Evolutionary conservation across 2,113 vertebrate species (phyloP).

Genomic region (Prunella fulvescens): DNA sequence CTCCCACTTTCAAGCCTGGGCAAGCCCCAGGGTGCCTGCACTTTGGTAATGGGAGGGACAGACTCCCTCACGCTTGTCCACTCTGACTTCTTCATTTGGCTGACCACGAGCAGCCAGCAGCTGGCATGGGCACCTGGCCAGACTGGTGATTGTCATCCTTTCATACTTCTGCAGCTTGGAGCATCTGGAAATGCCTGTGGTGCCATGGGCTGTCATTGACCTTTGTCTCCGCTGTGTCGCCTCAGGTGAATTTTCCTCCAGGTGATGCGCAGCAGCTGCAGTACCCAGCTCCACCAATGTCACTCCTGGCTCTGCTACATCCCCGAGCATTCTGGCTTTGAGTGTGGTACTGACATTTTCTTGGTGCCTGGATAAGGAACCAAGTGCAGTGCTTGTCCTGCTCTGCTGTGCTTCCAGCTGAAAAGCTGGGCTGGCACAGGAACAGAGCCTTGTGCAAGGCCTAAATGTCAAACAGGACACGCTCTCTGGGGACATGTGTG

Average conservation of each 20-base stretch:
- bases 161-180: not conserved
- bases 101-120: not conserved
- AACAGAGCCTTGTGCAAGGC: not conserved
- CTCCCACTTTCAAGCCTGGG: not conserved
- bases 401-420: not conserved
- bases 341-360: not conserved
- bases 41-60: not conserved
- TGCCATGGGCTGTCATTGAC: not conserved
- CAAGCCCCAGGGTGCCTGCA: not conserved
- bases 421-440: not conserved
- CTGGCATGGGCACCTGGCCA: not conserved
- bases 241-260: not conserved
- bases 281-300: not conserved
- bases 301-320: not conserved
- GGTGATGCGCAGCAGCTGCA: not conserved
- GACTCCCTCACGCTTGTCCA: not conserved
- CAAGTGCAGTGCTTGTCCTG: not conserved
- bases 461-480: not conserved
- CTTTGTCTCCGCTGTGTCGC: rapidly evolving
- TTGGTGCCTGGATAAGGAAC: not conserved
- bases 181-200: not conserved
- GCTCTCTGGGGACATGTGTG: rapidly evolving
- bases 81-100: not conserved
- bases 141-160: not conserved
- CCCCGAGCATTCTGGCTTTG: rapidly evolving